Conservation (phyloP, 2,113 vertebrate genomes). For the Planiliza haematocheilus region DNA sequence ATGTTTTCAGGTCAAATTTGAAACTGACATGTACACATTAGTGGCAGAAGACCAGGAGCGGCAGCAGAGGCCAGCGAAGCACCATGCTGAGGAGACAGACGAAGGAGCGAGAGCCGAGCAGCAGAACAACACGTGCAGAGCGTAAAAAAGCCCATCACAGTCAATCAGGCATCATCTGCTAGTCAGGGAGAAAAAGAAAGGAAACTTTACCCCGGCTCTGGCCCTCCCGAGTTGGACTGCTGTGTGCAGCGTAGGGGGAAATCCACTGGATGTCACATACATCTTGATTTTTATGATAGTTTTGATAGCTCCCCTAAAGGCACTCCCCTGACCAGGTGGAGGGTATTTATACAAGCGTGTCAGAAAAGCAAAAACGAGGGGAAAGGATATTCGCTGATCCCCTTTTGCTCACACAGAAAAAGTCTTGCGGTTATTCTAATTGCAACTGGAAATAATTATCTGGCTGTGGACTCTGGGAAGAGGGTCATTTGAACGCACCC, state of each 20-base stretch:
- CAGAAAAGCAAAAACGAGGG: conserved; percentile 70
- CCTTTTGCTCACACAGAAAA: conserved; percentile 60
- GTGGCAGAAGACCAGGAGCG: conserved; percentile 43
- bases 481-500: conserved; percentile 71
- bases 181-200: conserved; percentile 69
- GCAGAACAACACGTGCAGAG: conserved; percentile 79
- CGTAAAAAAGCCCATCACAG: conserved; percentile 81
- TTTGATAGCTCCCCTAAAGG: conserved; percentile 82
- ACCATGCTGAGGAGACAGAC: conserved; percentile 73
- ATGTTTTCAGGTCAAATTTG: conserved; percentile 56
- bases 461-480: conserved; percentile 71
- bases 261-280: conserved; percentile 81
- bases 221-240: conserved; percentile 74
- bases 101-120: conserved; percentile 52
- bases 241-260: conserved; percentile 65
- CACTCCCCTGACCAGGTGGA: conserved; percentile 81
- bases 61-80: conserved; percentile 49
- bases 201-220: conserved; percentile 77
- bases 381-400: conserved; percentile 73
- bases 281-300: conserved; percentile 84
- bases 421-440: conserved; percentile 74
- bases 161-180: conserved; percentile 79
- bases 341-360: conserved; percentile 79
- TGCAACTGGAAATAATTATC: conserved; percentile 85
- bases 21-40: conserved; percentile 58